These are phyloP conservation scores for Sciurus carolinensis DNA, from an alignment of 2,797 vertebrate species.

Conservation along the genomic window DNA sequence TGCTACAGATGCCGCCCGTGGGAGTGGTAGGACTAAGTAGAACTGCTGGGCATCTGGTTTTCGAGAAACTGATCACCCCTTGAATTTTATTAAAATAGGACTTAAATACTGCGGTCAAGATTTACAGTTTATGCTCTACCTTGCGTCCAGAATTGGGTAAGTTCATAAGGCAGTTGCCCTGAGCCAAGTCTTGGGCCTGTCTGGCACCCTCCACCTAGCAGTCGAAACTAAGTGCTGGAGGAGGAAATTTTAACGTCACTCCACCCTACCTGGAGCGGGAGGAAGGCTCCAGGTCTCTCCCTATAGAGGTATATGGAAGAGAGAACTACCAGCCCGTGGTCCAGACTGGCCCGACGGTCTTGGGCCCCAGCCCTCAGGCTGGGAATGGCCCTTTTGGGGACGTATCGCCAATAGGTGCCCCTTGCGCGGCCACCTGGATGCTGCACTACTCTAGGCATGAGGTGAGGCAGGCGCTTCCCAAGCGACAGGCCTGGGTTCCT, in stretches of 20 bases:
- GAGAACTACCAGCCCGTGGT: background rate
- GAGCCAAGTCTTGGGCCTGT: background rate
- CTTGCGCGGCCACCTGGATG: fast-evolving
- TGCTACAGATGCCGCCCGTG: fast-evolving
- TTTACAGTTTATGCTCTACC: background rate
- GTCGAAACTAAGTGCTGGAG: background rate
- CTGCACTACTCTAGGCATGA: background rate
- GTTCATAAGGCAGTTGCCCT: background rate
- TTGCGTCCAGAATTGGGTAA: background rate
- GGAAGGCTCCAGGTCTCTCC: background rate
- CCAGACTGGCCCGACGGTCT: fast-evolving
- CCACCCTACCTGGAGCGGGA: too few relatives aligned
- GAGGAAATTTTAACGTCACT: fast-evolving
- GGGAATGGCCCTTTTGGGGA: background rate
- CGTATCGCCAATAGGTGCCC: fast-evolving
- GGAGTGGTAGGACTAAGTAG: background rate
- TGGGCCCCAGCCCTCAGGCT: background rate
- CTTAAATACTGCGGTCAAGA: background rate
- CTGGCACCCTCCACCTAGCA: too few relatives aligned
- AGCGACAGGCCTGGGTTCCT: background rate
- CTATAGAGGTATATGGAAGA: fast-evolving
- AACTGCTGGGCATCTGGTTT: background rate
- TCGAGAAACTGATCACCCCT: background rate
- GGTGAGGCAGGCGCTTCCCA: background rate
- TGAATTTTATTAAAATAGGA: background rate